Evolutionary conservation across 1,140 invertebrate species (phyloP).

Genomic region (Hyles vespertilio): DNA sequence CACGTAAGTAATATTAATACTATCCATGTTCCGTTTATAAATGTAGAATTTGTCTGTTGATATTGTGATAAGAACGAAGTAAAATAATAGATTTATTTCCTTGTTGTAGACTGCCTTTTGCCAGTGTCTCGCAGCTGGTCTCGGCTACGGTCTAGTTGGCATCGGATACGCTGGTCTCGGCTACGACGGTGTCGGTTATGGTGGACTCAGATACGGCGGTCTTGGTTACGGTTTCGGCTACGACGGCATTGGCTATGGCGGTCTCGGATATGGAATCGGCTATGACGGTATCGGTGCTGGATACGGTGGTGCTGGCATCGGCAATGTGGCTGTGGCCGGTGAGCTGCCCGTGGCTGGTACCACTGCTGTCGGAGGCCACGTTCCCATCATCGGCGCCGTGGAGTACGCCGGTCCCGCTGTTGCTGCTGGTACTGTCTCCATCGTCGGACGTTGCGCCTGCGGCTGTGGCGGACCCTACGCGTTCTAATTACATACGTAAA

Average conservation of each 20-base stretch:
- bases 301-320: constrained; percentile 8
- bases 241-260: constrained; percentile 5
- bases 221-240: constrained; percentile 4
- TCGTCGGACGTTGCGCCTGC: constrained; percentile 21
- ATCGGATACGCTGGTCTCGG: not conserved
- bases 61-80: too few species aligned
- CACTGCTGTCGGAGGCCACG: constrained; percentile 18
- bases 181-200: not conserved
- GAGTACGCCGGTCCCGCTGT: constrained; percentile 16
- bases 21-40: too few species aligned
- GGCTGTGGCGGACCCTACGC: constrained; percentile 7
- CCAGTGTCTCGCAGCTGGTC: too few species aligned
- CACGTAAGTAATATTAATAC: constrained; percentile 10
- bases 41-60: too few species aligned
- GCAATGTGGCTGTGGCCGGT: constrained; percentile 16
- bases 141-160: not conserved
- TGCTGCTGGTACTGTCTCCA: constrained; percentile 22
- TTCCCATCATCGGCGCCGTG: constrained; percentile 27
- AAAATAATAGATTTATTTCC: too few species aligned
- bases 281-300: constrained; percentile 14
- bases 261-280: constrained; percentile 6
- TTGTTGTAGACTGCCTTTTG: too few species aligned
- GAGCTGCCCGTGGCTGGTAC: constrained; percentile 21
- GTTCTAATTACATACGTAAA: too few species aligned
- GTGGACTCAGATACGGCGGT: not conserved